Conservation (phyloP, 2,888 invertebrate genomes). For the Andrena camellia region DNA sequence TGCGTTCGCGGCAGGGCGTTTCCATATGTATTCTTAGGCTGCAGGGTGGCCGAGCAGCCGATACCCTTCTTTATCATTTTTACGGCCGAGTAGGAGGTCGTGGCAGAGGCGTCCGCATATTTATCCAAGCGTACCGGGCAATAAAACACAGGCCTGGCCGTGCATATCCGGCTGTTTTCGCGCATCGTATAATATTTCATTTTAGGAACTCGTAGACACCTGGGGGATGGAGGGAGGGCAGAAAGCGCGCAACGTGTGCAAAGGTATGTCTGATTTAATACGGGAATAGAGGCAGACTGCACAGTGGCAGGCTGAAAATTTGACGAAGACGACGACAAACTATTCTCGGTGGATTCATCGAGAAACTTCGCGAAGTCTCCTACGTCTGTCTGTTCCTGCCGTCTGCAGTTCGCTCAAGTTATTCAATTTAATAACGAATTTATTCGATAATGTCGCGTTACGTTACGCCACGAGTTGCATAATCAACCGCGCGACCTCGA, state of each 20-base stretch:
- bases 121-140: conserved; percentile 76
- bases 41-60: conserved; percentile 76
- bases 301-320: conserved; percentile 45
- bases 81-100: conserved; percentile 80
- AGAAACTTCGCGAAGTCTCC: conserved; percentile 51
- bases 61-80: conserved; percentile 84
- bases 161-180: conserved; percentile 66
- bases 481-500: neutral
- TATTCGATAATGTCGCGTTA: conserved; percentile 45
- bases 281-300: conserved; percentile 18
- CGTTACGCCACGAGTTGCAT: neutral
- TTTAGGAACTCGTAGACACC: conserved; percentile 56
- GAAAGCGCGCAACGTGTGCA: neutral
- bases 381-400: conserved; percentile 34
- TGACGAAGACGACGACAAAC: conserved; percentile 53
- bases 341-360: conserved; percentile 55
- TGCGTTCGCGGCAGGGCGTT: conserved; percentile 62
- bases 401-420: conserved; percentile 34
- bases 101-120: conserved; percentile 80
- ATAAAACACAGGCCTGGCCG: conserved; percentile 81
- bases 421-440: conserved; percentile 63
- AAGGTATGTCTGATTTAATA: conserved; percentile 35
- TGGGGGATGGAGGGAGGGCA: neutral
- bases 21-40: conserved; percentile 80
- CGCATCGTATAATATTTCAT: conserved; percentile 67